These are phyloP conservation scores for Glossosoma conforme DNA, from an alignment of 1,140 invertebrate genomes.

Conservation along the genomic window DNA sequence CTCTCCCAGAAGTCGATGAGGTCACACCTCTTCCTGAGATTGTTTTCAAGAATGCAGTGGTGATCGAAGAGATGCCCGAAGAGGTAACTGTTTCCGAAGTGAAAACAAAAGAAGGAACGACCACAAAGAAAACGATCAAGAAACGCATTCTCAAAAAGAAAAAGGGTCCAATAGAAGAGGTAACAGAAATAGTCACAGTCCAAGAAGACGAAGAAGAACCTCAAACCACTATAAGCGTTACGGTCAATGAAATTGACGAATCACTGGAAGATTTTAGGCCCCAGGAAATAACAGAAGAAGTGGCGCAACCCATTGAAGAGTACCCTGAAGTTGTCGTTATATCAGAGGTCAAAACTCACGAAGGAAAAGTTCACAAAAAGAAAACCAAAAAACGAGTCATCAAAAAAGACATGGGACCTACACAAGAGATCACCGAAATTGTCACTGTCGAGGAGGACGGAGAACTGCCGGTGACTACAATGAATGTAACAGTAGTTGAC, in stretches of 20 bases:
- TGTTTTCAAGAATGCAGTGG: too few species aligned
- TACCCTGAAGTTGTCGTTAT: slow-evolving; percentile 40
- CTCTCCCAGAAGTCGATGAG: neutral
- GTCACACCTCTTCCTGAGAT: neutral
- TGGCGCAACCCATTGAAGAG: slow-evolving; percentile 29
- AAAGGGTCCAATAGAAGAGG: slow-evolving; percentile 36
- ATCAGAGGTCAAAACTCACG: slow-evolving; percentile 37
- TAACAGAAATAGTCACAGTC: slow-evolving; percentile 37
- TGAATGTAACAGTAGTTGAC: slow-evolving; percentile 44
- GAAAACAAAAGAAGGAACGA: slow-evolving; percentile 36
- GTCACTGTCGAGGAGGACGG: slow-evolving; percentile 40
- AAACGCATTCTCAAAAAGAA: slow-evolving; percentile 37
- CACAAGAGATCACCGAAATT: slow-evolving; percentile 39
- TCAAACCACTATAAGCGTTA: slow-evolving; percentile 19
- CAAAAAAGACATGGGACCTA: slow-evolving; percentile 35
- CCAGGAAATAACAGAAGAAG: slow-evolving; percentile 16
- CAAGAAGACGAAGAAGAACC: slow-evolving; percentile 30
- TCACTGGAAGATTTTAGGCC: slow-evolving; percentile 15
- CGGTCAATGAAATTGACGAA: slow-evolving; percentile 11
- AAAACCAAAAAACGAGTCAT: slow-evolving; percentile 34
- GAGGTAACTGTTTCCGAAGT: slow-evolving; percentile 39
- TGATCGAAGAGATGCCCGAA: slow-evolving; percentile 14
- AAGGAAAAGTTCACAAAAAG: slow-evolving; percentile 30
- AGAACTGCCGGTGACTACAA: slow-evolving; percentile 37
- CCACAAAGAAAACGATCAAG: slow-evolving; percentile 34